Percentiles rank a stretch among this genome's conserved stretches.
These are phyloP conservation scores for Dendrocincla tyrannina DNA, from an alignment of 2,797 vertebrate species.

Conservation along the genomic window DNA sequence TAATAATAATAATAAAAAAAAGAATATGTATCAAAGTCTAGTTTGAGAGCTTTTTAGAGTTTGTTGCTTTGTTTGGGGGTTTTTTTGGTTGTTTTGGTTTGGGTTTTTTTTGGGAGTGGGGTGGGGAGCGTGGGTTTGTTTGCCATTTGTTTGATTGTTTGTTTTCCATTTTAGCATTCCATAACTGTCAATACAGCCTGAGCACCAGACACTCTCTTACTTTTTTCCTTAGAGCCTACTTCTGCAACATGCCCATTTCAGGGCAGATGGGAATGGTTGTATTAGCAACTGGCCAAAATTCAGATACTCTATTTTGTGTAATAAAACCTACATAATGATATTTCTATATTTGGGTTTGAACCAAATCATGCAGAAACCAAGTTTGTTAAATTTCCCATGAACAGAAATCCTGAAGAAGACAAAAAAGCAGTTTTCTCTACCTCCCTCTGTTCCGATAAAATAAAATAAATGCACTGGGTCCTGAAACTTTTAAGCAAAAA, in stretches of 20 bases:
- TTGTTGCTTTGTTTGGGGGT: rapidly evolving
- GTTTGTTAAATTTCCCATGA: not conserved
- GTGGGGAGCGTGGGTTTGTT: not conserved
- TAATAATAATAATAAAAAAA: not conserved
- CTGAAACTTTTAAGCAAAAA: not conserved
- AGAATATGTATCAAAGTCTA: not conserved
- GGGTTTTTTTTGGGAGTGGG: rapidly evolving
- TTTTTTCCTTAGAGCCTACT: not conserved
- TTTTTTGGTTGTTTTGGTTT: not conserved
- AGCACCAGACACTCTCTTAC: not conserved
- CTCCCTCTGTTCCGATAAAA: not conserved
- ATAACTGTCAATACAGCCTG: not conserved
- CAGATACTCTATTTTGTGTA: not conserved
- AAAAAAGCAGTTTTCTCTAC: not conserved
- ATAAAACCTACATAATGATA: constrained; percentile 2
- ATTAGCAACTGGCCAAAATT: not conserved
- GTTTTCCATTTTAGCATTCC: not conserved
- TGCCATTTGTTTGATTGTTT: not conserved
- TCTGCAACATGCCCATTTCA: not conserved
- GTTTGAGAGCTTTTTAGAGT: not conserved
- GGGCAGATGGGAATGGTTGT: not conserved
- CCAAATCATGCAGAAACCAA: not conserved
- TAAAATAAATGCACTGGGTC: not conserved
- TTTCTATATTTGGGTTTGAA: constrained; percentile 13
- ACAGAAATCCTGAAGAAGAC: not conserved